phyloP scores from a whole-genome alignment of 2,113 vertebrate species.

The Ictidomys tridecemlineatus region DNA sequence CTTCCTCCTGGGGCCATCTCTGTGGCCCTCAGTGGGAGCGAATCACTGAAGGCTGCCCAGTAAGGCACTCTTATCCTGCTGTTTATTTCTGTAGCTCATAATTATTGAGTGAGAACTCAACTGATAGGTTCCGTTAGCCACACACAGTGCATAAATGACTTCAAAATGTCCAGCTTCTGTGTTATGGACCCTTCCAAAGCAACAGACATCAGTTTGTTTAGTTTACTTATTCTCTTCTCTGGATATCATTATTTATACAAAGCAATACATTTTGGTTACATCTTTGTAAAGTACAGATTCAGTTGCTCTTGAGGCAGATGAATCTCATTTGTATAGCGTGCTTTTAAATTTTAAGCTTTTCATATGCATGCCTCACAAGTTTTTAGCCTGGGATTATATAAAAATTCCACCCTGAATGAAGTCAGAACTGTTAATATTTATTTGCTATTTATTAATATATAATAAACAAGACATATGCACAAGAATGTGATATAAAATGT shows the following conservation, averaged over 20 bases:
- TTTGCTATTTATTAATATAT: not conserved
- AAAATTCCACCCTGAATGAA: not conserved
- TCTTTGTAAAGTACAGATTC: not conserved
- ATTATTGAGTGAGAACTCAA: not conserved
- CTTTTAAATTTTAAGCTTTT: not conserved
- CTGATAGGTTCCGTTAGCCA: not conserved
- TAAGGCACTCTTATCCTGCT: not conserved
- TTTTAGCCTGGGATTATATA: not conserved
- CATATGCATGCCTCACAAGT: not conserved
- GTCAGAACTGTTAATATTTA: not conserved
- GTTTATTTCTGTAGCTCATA: not conserved
- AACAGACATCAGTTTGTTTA: not conserved
- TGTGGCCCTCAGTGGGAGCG: not conserved
- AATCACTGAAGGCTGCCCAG: not conserved
- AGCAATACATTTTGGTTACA: not conserved
- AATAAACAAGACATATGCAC: not conserved
- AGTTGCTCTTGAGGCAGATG: not conserved
- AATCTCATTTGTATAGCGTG: not conserved
- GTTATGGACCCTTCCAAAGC: not conserved
- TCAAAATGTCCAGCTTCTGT: not conserved
- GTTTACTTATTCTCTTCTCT: not conserved
- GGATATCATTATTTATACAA: not conserved
- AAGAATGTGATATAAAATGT: not conserved
- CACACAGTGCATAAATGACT: not conserved
- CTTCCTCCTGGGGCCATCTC: rapidly evolving